A percentile compares a stretch with the other conserved stretches of the same genome.
Evolutionary conservation across 2,113 vertebrate genomes (phyloP).

Genomic region (Columba janthina): DNA sequence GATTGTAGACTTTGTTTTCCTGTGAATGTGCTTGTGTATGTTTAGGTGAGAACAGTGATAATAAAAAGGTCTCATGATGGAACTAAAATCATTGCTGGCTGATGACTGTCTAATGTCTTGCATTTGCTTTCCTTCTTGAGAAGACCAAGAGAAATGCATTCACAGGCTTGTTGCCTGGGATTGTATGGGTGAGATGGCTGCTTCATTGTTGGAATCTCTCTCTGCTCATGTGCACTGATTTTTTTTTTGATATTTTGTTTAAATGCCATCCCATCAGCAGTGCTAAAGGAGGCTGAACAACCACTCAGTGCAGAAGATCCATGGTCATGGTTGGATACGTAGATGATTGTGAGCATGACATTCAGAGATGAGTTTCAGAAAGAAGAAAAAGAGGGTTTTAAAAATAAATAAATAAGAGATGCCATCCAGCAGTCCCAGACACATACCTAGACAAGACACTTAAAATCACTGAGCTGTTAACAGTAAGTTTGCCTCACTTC

Average conservation of each 20-base stretch:
- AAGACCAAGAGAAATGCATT: background rate
- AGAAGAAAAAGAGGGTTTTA: background rate
- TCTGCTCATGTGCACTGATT: background rate
- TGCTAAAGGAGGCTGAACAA: slow-evolving; percentile 46
- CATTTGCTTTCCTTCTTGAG: background rate
- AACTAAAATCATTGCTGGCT: background rate
- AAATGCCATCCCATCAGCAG: slow-evolving; percentile 46
- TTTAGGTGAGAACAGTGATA: background rate
- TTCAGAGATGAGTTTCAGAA: slow-evolving; percentile 60
- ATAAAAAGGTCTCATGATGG: background rate
- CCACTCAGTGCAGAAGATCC: background rate
- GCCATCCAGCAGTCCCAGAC: background rate
- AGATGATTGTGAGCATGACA: slow-evolving; percentile 34
- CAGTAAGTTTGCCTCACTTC: slow-evolving; percentile 5
- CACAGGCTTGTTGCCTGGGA: background rate
- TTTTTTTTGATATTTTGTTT: slow-evolving; percentile 11
- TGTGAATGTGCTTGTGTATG: background rate
- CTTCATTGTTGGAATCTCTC: background rate
- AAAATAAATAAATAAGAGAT: slow-evolving; percentile 29
- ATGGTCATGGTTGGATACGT: background rate
- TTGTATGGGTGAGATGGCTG: background rate
- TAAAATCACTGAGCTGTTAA: slow-evolving; percentile 61
- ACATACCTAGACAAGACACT: background rate
- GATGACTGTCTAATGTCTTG: background rate
- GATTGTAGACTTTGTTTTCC: background rate